Evolutionary conservation across 2,797 vertebrate genomes (phyloP).

Genomic region (Chelidonichthys spinosus): DNA sequence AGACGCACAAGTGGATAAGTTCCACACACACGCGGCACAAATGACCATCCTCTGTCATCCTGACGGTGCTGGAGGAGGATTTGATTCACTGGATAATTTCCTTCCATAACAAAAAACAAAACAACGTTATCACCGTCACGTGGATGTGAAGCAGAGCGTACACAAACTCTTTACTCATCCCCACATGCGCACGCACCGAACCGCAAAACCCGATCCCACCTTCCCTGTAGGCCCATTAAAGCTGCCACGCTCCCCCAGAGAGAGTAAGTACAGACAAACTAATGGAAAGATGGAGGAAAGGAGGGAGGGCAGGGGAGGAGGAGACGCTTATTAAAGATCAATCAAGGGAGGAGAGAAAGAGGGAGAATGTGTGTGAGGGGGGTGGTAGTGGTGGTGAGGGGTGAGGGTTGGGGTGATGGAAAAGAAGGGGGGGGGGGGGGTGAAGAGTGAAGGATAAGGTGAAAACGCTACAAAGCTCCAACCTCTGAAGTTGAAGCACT

Average conservation of each 20-base stretch:
- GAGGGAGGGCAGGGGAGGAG: conserved; percentile 28
- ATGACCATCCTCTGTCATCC: background rate
- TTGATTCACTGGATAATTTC: conserved; percentile 23
- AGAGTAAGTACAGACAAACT: conserved; percentile 69
- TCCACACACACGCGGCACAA: conserved; percentile 1
- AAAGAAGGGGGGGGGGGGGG: conserved; percentile 31
- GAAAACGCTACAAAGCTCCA: conserved; percentile 52
- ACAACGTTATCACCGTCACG: conserved; percentile 6
- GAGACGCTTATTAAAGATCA: conserved; percentile 81
- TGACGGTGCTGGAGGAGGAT: background rate
- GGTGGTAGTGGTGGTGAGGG: background rate
- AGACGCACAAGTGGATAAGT: background rate
- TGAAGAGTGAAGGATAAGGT: conserved; percentile 59
- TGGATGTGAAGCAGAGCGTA: conserved; percentile 27
- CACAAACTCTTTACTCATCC: conserved; percentile 25
- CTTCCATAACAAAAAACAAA: conserved; percentile 5
- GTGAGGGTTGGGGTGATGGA: conserved; percentile 42
- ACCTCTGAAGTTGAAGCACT: conserved; percentile 34
- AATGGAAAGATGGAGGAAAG: conserved; percentile 69
- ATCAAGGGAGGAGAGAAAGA: conserved; percentile 65
- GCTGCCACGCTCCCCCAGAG: conserved; percentile 65
- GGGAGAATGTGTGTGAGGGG: conserved; percentile 27
- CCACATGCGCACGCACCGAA: conserved; percentile 42
- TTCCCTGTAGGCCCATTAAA: conserved; percentile 83
- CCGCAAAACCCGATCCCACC: conserved; percentile 75